Percentiles rank a stretch among this genome's conserved stretches.
phyloP scores from a whole-genome alignment of 1,140 invertebrate genomes.

The Drosophila lowei region DNA sequence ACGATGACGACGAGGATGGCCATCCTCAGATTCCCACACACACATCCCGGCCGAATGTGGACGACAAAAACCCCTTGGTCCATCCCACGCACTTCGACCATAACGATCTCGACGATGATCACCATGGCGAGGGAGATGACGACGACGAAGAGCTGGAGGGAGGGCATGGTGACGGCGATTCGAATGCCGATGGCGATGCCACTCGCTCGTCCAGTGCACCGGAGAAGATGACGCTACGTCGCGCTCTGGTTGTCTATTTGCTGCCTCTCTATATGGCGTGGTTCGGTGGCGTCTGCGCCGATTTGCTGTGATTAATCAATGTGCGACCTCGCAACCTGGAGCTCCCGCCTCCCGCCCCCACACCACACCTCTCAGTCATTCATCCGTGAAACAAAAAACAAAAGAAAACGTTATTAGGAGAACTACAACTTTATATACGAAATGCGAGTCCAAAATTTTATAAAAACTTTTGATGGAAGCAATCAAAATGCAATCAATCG shows the following conservation, averaged over 20 bases:
- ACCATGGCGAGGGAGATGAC: constrained; percentile 19
- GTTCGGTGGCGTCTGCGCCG: constrained; percentile 90
- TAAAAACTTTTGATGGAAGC: constrained; percentile 76
- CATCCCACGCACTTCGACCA: constrained; percentile 57
- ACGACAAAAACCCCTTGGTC: constrained; percentile 62
- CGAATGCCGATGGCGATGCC: constrained; percentile 36
- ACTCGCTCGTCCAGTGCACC: constrained; percentile 52
- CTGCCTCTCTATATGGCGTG: constrained; percentile 91
- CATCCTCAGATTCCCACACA: constrained; percentile 51
- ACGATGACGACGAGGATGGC: constrained; percentile 72
- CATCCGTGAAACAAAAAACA: constrained; percentile 67
- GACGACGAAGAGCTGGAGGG: constrained; percentile 35
- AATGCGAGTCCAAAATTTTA: constrained; percentile 79
- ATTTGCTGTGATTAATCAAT: constrained; percentile 88
- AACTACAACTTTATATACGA: constrained; percentile 69
- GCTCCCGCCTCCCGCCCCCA: constrained; percentile 31
- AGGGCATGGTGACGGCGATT: constrained; percentile 18
- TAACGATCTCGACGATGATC: constrained; percentile 56
- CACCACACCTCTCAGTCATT: constrained; percentile 78
- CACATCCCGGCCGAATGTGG: constrained; percentile 60
- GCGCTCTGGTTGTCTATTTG: constrained; percentile 89
- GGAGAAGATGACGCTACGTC: constrained; percentile 85
- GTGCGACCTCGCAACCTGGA: constrained; percentile 32
- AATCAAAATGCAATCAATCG: constrained; percentile 62
- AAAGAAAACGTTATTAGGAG: constrained; percentile 66